Evolutionary conservation across 2,888 invertebrate genomes (phyloP), one percentile per base, ranked within the genome.

Genomic region (Petrophora chlorosata): DNA sequence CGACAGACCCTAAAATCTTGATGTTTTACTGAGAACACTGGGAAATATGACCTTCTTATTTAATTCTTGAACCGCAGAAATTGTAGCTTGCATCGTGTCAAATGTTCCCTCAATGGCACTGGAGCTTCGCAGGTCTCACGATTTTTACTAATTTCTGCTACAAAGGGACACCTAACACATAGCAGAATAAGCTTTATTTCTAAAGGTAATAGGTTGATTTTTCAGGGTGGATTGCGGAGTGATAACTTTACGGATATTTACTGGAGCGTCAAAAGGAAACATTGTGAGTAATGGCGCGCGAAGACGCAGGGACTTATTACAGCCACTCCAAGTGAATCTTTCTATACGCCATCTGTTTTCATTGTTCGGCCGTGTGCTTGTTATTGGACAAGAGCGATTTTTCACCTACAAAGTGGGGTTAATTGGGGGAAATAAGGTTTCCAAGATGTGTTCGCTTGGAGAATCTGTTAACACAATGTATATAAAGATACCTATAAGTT

Each of bases 181-280:
- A 0, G 41, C 19, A 45, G 43, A 48, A 28, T 26, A 26, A 10
- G 46, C 61, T 33, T 26, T 65, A 49, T 25, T 2, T 4, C 5
- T 7, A n/a, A 15, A 7, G 0, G 0, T 3, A 3, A 45, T 54
- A 44, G 46, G 61, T 53, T 23, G 48, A 26, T 19, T 56, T 51
- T 65, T 2, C 35, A 48, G 15, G 28, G 40, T 15, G 35, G 30
- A 8, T 30, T 28, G 29, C 15, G 9, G n/a, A 9, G 54, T 58
- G 61, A 65, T 63, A 67, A 66, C 66, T 69, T 57, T 45, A 57
- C 59, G 51, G 72, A 77, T 78, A 75, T 78, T 77, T 73, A 73
- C 67, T 69, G 72, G 53, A 72, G 70, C 67, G 70, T 65, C 65
- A 64, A 76, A 72, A 71, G 69, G 73, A 69, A 72, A 61, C 65